phyloP scores from a whole-genome alignment of 1,140 invertebrate species.

The Drosophila navojoa region DNA sequence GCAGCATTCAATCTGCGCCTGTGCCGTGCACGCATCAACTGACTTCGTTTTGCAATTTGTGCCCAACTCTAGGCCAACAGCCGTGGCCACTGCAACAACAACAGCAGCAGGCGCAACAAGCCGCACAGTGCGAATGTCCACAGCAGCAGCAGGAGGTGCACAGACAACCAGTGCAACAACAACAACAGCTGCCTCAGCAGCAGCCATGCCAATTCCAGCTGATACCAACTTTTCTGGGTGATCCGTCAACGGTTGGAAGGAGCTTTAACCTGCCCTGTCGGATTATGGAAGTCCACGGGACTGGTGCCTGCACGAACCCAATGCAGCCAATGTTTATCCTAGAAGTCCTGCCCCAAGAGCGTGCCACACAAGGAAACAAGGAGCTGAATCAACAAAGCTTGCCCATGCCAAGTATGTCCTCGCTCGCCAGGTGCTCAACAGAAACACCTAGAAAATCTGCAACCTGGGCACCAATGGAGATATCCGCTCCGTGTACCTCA shows the following conservation, averaged over 20 bases:
- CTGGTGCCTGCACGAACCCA: not conserved
- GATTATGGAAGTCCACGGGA: slow-evolving; percentile 18
- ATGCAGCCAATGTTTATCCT: slow-evolving; percentile 19
- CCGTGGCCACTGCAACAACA: not conserved
- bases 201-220: not conserved
- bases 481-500: no score
- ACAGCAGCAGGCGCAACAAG: not conserved
- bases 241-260: slow-evolving; percentile 22
- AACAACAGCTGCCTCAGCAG: slow-evolving; percentile 1
- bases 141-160: slow-evolving; percentile 2
- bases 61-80: no score
- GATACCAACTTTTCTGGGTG: slow-evolving; percentile 6
- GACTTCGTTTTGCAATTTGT: no score
- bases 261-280: slow-evolving; percentile 41
- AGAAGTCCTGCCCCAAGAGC: slow-evolving; percentile 34
- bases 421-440: no score
- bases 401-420: not conserved
- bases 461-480: no score
- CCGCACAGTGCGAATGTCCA: not conserved
- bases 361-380: not conserved
- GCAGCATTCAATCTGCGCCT: no score
- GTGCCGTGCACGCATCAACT: no score
- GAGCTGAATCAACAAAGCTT: not conserved
- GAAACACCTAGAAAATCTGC: not conserved
- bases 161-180: not conserved